Percentiles rank a stretch among this genome's conserved stretches.
These are phyloP conservation scores for Drosophila imparisetae DNA, from an alignment of 2,888 invertebrate genomes.

Conservation along the genomic window DNA sequence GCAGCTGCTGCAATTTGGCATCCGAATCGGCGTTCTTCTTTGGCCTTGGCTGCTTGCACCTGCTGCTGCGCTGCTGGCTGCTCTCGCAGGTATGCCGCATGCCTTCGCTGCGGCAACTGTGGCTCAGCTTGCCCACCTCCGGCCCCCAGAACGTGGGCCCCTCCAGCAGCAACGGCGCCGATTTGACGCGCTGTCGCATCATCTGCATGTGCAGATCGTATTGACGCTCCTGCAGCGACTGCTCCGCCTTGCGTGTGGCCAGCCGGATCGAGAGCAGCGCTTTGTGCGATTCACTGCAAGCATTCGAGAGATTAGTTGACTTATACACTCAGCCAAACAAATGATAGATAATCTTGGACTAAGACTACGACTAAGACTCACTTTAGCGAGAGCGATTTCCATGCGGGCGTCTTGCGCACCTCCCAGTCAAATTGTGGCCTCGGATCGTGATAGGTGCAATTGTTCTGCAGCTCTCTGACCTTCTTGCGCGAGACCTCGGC, in stretches of 20 bases:
- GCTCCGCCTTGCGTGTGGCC: slow-evolving; percentile 84
- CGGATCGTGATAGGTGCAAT: slow-evolving; percentile 76
- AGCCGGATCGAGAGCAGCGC: slow-evolving; percentile 82
- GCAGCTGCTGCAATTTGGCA: slow-evolving; percentile 63
- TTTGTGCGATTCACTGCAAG: slow-evolving; percentile 82
- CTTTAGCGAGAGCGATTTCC: slow-evolving; percentile 83
- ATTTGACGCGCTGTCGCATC: slow-evolving; percentile 84
- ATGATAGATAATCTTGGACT: background rate
- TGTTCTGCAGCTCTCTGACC: slow-evolving; percentile 78
- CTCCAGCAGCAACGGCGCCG: slow-evolving; percentile 83
- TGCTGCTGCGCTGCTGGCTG: slow-evolving; percentile 55
- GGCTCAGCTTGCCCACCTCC: slow-evolving; percentile 82
- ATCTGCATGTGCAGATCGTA: slow-evolving; percentile 84
- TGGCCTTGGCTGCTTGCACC: slow-evolving; percentile 40
- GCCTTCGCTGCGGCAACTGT: slow-evolving; percentile 79
- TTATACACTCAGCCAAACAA: too few relatives aligned
- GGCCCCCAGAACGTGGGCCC: slow-evolving; percentile 83
- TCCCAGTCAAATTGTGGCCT: slow-evolving; percentile 83
- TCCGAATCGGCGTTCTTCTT: slow-evolving; percentile 57
- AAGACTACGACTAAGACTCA: slow-evolving; percentile 49
- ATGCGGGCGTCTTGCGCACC: slow-evolving; percentile 84
- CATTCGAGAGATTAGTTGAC: background rate
- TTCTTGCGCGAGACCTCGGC: slow-evolving; percentile 82
- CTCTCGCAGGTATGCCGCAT: slow-evolving; percentile 73
- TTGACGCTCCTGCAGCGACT: slow-evolving; percentile 82